Percentiles rank a stretch among this genome's conserved stretches.
These are phyloP conservation scores for Pectinophora gossypiella DNA, from an alignment of 1,140 invertebrate species.

Conservation along the genomic window DNA sequence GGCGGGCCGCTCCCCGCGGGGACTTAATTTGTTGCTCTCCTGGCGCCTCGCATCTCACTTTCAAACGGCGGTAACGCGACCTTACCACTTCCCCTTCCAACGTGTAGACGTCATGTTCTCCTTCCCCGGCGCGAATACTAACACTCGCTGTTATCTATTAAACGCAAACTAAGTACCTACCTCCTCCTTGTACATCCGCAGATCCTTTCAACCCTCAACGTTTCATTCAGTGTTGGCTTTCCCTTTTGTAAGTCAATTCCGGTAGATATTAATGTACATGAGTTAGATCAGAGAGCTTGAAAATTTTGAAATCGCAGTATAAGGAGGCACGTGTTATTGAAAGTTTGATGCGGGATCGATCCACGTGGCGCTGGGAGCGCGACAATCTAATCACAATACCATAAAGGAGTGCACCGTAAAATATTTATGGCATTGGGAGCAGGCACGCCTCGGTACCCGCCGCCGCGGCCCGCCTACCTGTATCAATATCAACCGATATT, in stretches of 20 bases:
- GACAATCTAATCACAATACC: slow-evolving; percentile 48
- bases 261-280: no score
- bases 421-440: slow-evolving; percentile 44
- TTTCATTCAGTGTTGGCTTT: no score
- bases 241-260: no score
- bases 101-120: slow-evolving; percentile 42
- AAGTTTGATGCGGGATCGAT: slow-evolving; percentile 41
- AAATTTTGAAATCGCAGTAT: no score
- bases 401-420: slow-evolving; percentile 49
- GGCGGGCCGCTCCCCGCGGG: slow-evolving; percentile 52
- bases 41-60: slow-evolving; percentile 72
- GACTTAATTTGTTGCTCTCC: slow-evolving; percentile 75
- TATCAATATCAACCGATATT: slow-evolving; percentile 8
- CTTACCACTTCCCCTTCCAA: slow-evolving; percentile 49
- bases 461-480: slow-evolving; percentile 14
- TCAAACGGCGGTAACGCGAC: slow-evolving; percentile 70
- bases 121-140: slow-evolving; percentile 20
- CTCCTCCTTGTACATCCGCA: no score
- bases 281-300: no score
- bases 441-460: slow-evolving; percentile 33
- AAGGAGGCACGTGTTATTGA: slow-evolving; percentile 27
- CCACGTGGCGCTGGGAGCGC: slow-evolving; percentile 26
- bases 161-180: no score
- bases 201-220: no score
- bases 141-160: neutral